A percentile compares a stretch with the other conserved stretches of the same genome.
Evolutionary conservation across 2,888 invertebrate species (phyloP).

Genomic region (Eugnorisma glareosa): DNA sequence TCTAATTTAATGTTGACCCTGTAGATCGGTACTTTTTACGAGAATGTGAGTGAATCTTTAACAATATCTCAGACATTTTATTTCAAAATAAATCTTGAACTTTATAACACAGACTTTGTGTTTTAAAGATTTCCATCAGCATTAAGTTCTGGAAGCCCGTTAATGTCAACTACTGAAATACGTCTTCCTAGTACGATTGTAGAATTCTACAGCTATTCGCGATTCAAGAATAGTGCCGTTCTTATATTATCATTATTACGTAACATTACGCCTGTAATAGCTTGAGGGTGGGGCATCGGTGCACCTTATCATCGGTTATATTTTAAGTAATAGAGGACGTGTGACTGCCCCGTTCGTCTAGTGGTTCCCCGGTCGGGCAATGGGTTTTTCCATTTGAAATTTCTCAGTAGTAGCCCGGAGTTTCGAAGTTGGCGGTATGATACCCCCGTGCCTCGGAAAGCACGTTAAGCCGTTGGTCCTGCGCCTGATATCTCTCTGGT

Average conservation of each 20-base stretch:
- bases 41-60: not conserved
- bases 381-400: no score
- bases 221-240: not conserved
- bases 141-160: constrained; percentile 33
- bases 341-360: no score
- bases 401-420: no score
- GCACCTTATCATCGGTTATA: no score
- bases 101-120: constrained; percentile 29
- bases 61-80: not conserved
- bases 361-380: no score
- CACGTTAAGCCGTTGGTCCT: not conserved
- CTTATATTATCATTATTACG: not conserved
- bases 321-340: no score
- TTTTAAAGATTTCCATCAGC: constrained; percentile 35
- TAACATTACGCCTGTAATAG: not conserved
- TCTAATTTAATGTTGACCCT: not conserved
- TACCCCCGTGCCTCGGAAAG: not conserved
- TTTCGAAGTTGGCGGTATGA: no score
- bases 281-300: not conserved
- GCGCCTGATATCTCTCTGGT: not conserved
- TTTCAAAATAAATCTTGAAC: constrained; percentile 28
- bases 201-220: constrained; percentile 1
- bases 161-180: constrained; percentile 28
- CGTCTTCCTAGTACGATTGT: not conserved
- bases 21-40: not conserved